phyloP scores from a whole-genome alignment of 2,888 invertebrate genomes.

The Clepsis dumicolana region DNA sequence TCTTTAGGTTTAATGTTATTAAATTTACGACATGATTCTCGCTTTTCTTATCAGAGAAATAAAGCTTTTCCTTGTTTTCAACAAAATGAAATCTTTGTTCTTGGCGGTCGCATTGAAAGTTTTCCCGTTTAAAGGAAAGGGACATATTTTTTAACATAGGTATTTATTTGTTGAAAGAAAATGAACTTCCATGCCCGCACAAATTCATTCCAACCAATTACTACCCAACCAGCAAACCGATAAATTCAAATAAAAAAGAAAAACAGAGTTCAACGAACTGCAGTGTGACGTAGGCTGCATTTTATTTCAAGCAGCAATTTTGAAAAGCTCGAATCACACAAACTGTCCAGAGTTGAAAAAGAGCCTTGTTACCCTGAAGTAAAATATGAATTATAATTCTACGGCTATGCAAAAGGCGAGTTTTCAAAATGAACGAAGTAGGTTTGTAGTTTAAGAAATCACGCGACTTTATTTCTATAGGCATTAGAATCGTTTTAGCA shows the following conservation, averaged over 20 bases:
- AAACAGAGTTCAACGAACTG: not conserved
- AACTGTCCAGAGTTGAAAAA: not conserved
- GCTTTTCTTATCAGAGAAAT: slow-evolving; percentile 8
- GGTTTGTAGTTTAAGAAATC: not conserved
- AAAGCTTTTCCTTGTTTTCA: not conserved
- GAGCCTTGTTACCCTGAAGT: not conserved
- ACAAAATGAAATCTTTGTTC: slow-evolving; percentile 6
- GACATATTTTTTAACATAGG: too few species aligned
- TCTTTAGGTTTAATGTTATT: slow-evolving; percentile 16
- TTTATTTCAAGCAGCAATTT: not conserved
- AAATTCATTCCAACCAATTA: not conserved
- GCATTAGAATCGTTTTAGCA: not conserved
- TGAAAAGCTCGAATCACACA: not conserved
- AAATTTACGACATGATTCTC: slow-evolving; percentile 9
- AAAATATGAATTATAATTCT: not conserved
- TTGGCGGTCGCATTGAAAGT: not conserved
- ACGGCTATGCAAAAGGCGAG: not conserved
- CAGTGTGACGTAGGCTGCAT: not conserved
- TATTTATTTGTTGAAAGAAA: not conserved
- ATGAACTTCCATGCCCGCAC: not conserved
- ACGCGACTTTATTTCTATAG: not conserved
- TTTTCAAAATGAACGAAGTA: not conserved
- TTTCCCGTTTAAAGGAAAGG: not conserved
- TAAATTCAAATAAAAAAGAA: not conserved
- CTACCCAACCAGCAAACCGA: not conserved